Evolutionary conservation across 2,797 vertebrate genomes (phyloP), one percentile per base, ranked within the genome.

Genomic region (Odontamblyopus lacepedii): DNA sequence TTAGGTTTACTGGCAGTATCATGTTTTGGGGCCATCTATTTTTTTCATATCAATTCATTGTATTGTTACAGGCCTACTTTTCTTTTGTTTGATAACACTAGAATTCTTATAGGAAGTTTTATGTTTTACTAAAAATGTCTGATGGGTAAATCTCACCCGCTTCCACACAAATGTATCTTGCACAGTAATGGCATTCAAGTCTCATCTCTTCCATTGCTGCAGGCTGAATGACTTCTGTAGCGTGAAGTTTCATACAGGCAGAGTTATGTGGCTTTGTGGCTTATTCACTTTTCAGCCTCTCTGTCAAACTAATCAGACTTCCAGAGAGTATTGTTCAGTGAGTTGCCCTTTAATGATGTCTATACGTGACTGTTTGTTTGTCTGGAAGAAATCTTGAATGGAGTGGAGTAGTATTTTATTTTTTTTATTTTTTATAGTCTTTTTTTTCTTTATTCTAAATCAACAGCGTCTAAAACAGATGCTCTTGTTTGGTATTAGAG

Each of bases 391-490:
- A 29, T 35, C 13, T 61, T 7, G 74, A 26, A 71, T 61, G 7
- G 63, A 67, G n/a, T 61, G 7, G 63, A 67, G n/a, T 63, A 38
- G 69, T 29, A 71, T 4, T 4, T 23, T 23, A 9, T 72, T 35
- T 65, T 69, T 35, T 35, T 35, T 6, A 1, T 6, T 6, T 30
- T 30, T 30, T 30, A 0, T 30, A 30, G 30, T 6, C 32, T 38
- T 9, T 38, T 35, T 35, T 66, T 30, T 56, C 78, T 74, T 74
- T 80, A 79, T 66, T 69, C 62, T 86, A 79, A 91, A 86, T 88
- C 79, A 91, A 90, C 88, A 88, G 82, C 74, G 78, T 79, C 75
- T 32, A 71, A 83, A 79, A 76, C 88, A 89, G 85, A 91, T 92
- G 85, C 79, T 86, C 78, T 77, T 85, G 75, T 83, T 80, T 80